Base-by-base conservation (phyloP, 2,888 invertebrate genomes). In the Pseudococcus viburni region DNA sequence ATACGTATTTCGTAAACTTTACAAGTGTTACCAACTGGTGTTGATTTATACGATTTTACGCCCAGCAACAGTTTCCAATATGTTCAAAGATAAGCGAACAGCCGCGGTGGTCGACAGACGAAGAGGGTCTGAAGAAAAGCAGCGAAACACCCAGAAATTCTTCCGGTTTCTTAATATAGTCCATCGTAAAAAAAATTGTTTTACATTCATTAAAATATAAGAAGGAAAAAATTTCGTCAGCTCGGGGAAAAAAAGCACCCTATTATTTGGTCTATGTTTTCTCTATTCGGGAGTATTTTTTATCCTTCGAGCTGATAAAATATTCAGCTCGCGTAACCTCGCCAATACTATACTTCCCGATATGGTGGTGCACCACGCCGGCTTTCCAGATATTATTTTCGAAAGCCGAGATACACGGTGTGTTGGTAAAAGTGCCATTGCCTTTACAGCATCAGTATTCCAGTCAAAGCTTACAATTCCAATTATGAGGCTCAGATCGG, bases 401-500 rank as follows among this genome's bases (percentile, higher is more conserved):
- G 46, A 87, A 87, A 87, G 33, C 17, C 59, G 39, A 64, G 64
- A 15, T 85, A 85, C 85, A 64, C 55, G n/a, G 4, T n/a, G 55
- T 85, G 51, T 22, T 39, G 59, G 64, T 85, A 85, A 85, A 85
- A 85, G 51, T 48, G 85, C 59, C 85, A 59, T 85, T 51, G 51
- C 85, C 59, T 59, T 48, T 22, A 15, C 85, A 51, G 48, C 85
- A 85, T 85, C 85, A 85, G 85, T 85, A 85, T 85, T 85, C 85
- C 48, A 80, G 77, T 48, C 87, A 55, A 80, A 68, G 87, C 87
- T 68, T 87, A 87, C 87, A 80, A 87, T 87, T 87, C 87, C 87
- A 87, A 87, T 87, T 87, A 87, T 87, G 87, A 87, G 87, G 87
- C 87, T 73, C 73, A 80, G 80, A 87, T 87, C 87, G 87, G 87